A percentile compares a stretch with the other conserved stretches of the same genome.
Evolutionary conservation across 2,113 vertebrate species (phyloP).

Genomic region (Mola mola): DNA sequence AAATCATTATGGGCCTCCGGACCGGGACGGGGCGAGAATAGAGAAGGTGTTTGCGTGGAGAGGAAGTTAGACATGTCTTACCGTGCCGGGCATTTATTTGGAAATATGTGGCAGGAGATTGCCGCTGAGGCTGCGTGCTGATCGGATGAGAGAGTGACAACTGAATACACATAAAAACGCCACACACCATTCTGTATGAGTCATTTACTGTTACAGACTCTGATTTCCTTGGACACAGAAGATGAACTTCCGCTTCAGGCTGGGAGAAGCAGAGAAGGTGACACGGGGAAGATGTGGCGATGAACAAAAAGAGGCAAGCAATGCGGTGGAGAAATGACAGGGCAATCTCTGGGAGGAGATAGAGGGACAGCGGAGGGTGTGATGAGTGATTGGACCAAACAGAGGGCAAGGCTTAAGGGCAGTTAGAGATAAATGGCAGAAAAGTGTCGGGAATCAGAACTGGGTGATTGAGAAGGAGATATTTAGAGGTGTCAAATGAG

Average conservation of each 20-base stretch:
- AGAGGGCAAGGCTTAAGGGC: slow-evolving; percentile 6
- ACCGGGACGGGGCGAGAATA: background rate
- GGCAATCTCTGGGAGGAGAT: slow-evolving; percentile 13
- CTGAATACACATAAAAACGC: background rate
- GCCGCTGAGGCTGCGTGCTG: slow-evolving; percentile 20
- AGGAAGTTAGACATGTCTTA: background rate
- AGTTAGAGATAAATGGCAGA: slow-evolving; percentile 16
- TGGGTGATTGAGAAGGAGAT: slow-evolving; percentile 3
- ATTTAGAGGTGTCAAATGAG: slow-evolving; percentile 31
- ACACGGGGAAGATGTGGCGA: background rate
- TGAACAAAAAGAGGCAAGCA: slow-evolving; percentile 27
- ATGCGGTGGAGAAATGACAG: slow-evolving; percentile 13
- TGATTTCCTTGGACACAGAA: slow-evolving; percentile 1
- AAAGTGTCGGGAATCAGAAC: slow-evolving; percentile 28
- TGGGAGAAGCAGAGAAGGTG: slow-evolving; percentile 1
- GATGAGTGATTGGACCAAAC: slow-evolving; percentile 1
- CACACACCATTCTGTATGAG: background rate
- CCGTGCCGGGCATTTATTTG: background rate
- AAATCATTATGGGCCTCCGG: background rate
- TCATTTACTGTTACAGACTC: slow-evolving; percentile 33
- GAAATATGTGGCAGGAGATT: slow-evolving; percentile 10
- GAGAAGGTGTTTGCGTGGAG: background rate
- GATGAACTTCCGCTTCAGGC: background rate
- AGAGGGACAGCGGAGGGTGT: background rate
- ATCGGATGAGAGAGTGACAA: slow-evolving; percentile 24